Evolutionary conservation across 1,140 invertebrate species (phyloP).

Genomic region (Pentalonia nigronervosa): DNA sequence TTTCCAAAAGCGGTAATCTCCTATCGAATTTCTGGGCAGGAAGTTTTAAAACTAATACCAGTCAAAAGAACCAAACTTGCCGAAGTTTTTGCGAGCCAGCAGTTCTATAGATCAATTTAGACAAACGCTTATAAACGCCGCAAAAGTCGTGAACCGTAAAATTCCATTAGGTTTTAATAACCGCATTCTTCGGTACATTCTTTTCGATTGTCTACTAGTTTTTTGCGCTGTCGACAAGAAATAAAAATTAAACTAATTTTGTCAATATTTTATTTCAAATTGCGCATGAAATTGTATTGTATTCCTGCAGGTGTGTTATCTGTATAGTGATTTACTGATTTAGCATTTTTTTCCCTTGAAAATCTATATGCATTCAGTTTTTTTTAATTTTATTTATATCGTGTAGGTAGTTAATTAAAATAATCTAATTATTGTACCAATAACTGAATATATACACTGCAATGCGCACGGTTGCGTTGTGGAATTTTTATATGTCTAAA

Average conservation of each 20-base stretch:
- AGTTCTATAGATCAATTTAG: slow-evolving; percentile 8
- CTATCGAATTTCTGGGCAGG: background rate
- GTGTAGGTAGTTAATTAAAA: background rate
- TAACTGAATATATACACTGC: background rate
- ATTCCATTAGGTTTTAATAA: slow-evolving; percentile 42
- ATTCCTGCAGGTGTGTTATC: background rate
- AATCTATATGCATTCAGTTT: background rate
- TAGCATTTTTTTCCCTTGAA: background rate
- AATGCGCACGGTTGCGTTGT: background rate
- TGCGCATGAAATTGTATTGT: background rate
- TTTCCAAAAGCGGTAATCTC: slow-evolving; percentile 30
- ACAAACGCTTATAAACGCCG: slow-evolving; percentile 4
- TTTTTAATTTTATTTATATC: background rate
- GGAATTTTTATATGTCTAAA: background rate
- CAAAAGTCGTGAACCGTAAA: slow-evolving; percentile 33
- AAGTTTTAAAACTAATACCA: slow-evolving; percentile 38
- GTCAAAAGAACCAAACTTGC: slow-evolving; percentile 14
- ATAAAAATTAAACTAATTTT: slow-evolving; percentile 31
- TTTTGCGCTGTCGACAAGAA: slow-evolving; percentile 23
- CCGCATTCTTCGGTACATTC: slow-evolving; percentile 21
- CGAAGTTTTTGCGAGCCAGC: slow-evolving; percentile 38
- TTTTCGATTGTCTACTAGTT: slow-evolving; percentile 19
- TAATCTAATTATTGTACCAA: background rate
- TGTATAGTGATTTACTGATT: background rate
- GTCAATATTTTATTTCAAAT: slow-evolving; percentile 1